phyloP scores from a whole-genome alignment of 1,140 invertebrate genomes.

The Drosophila virilis region DNA sequence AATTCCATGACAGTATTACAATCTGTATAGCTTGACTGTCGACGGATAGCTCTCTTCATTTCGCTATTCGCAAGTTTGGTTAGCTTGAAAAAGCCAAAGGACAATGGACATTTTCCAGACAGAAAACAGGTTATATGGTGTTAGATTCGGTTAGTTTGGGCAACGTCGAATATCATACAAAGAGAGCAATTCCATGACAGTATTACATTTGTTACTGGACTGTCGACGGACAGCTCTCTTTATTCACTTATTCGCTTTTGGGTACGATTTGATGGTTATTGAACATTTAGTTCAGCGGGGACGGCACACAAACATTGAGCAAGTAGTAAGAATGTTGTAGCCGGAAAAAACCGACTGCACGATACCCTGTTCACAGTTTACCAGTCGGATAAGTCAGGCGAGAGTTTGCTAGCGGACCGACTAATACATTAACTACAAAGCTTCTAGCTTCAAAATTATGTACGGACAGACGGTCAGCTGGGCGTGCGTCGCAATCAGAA shows the following conservation, averaged over 20 bases:
- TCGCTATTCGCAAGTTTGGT: conserved; percentile 84
- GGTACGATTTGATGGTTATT: conserved; percentile 52
- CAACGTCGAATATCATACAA: conserved; percentile 85
- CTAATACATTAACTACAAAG: no score
- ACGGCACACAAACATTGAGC: conserved; percentile 43
- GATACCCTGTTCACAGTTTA: background rate
- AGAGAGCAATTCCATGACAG: conserved; percentile 89
- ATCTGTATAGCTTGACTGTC: conserved; percentile 86
- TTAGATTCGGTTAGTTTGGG: conserved; percentile 47
- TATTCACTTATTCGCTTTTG: conserved; percentile 85
- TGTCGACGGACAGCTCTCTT: conserved; percentile 89
- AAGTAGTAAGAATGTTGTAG: background rate
- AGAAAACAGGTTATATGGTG: conserved; percentile 16
- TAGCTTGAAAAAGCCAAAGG: conserved; percentile 18
- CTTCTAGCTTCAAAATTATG: no score
- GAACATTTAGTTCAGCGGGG: conserved; percentile 30
- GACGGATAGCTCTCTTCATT: conserved; percentile 89
- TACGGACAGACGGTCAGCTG: no score
- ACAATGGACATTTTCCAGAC: conserved; percentile 39
- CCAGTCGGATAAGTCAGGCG: no score
- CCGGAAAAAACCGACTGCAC: background rate
- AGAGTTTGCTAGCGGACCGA: no score
- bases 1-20: conserved; percentile 88
- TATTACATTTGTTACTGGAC: conserved; percentile 86
- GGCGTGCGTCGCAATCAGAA: background rate